A percentile compares a stretch with the other conserved stretches of the same genome.
Evolutionary conservation across 2,797 vertebrate species (phyloP).

Genomic region (Botia almorhae): DNA sequence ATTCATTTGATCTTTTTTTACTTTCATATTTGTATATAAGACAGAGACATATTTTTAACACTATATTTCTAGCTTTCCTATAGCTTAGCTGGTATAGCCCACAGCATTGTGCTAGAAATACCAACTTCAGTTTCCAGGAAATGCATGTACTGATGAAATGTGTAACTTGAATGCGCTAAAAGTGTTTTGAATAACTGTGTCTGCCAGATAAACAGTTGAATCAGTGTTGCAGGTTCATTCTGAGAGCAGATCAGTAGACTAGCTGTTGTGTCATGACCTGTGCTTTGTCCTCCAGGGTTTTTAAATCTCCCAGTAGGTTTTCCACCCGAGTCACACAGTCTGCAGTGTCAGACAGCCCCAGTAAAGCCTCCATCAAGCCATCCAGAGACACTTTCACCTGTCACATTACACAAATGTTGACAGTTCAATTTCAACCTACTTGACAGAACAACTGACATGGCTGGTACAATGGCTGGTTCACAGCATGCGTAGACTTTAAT

Average conservation of each 20-base stretch:
- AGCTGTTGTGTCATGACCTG: conserved; percentile 74
- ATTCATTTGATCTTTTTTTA: too few relatives aligned
- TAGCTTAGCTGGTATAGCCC: too few relatives aligned
- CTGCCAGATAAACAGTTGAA: too few relatives aligned
- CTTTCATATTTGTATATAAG: too few relatives aligned
- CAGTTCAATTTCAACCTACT: conserved; percentile 27
- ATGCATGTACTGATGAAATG: too few relatives aligned
- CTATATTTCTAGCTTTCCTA: too few relatives aligned
- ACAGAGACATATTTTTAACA: too few relatives aligned
- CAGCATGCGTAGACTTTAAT: neutral
- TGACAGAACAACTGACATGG: neutral
- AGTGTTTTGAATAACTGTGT: too few relatives aligned
- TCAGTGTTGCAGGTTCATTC: neutral
- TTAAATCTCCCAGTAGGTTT: conserved; percentile 85
- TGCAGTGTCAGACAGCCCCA: conserved; percentile 79
- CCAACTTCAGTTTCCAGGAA: too few relatives aligned
- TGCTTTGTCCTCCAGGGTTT: conserved; percentile 84
- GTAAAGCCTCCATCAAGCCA: conserved; percentile 79
- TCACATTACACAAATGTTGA: conserved; percentile 28
- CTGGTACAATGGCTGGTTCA: neutral
- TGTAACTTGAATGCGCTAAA: too few relatives aligned
- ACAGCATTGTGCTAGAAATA: too few relatives aligned
- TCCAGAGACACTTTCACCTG: conserved; percentile 89
- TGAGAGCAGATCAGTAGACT: neutral
- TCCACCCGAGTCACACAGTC: conserved; percentile 85